Percentiles rank a stretch among this genome's conserved stretches.
Evolutionary conservation across 1,140 invertebrate species (phyloP).

Genomic region (Lithobius niger): DNA sequence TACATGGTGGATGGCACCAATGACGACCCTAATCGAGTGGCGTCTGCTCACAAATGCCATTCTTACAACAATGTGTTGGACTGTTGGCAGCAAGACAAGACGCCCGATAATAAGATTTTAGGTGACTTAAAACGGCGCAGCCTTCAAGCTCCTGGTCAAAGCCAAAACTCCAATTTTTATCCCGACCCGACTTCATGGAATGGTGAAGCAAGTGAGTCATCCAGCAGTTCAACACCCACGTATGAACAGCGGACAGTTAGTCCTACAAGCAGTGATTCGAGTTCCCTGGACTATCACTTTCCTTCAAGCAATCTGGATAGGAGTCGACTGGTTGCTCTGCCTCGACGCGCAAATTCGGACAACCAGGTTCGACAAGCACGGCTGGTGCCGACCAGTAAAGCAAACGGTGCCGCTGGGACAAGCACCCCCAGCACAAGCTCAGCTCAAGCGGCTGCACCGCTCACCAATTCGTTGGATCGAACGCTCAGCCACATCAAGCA

Average conservation of each 20-base stretch:
- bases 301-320: not conserved
- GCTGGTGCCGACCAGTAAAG: not conserved
- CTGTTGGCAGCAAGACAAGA: not conserved
- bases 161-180: slow-evolving; percentile 3
- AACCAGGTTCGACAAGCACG: slow-evolving; percentile 3
- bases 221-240: slow-evolving; percentile 18
- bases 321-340: not conserved
- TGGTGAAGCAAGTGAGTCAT: slow-evolving; percentile 18
- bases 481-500: not conserved
- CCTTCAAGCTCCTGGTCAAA: slow-evolving; percentile 7
- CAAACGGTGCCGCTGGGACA: too few relatives aligned
- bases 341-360: not conserved
- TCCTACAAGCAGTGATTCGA: slow-evolving; percentile 20
- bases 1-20: slow-evolving; percentile 5
- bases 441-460: too few relatives aligned
- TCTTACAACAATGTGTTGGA: slow-evolving; percentile 15
- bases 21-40: too few relatives aligned
- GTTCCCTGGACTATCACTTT: slow-evolving; percentile 19
- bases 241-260: slow-evolving; percentile 18
- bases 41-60: slow-evolving; percentile 11
- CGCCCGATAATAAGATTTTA: not conserved
- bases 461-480: slow-evolving; percentile 6
- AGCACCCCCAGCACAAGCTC: too few relatives aligned
- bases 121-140: slow-evolving; percentile 8
- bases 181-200: slow-evolving; percentile 18